Evolutionary conservation across 2,797 vertebrate species (phyloP).

Genomic region (Gadopsis marmoratus): DNA sequence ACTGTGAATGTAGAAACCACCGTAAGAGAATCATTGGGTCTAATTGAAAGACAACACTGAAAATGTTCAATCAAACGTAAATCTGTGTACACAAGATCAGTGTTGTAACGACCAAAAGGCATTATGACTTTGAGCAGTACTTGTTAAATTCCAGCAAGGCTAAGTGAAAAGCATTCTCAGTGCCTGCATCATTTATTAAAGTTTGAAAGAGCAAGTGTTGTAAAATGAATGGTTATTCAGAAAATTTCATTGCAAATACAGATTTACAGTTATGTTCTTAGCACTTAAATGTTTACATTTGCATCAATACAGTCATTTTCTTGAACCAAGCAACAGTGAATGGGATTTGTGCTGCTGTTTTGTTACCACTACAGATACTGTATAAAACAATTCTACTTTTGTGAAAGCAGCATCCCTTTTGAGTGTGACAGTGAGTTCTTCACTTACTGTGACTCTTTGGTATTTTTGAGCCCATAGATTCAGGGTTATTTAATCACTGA

Average conservation of each 20-base stretch:
- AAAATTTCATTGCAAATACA: background rate
- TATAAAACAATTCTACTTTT: too few relatives aligned
- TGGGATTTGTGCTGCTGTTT: too few relatives aligned
- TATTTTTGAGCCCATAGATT: background rate
- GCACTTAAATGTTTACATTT: too few relatives aligned
- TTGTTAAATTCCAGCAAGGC: background rate
- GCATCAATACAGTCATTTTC: background rate
- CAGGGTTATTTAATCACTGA: background rate
- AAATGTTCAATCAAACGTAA: background rate
- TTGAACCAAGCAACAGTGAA: background rate
- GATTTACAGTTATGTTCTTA: background rate
- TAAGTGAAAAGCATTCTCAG: background rate
- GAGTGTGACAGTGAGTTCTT: too few relatives aligned
- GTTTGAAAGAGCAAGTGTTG: background rate
- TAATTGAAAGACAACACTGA: background rate
- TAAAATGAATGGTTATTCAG: background rate
- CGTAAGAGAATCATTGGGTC: too few relatives aligned
- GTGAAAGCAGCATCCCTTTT: too few relatives aligned
- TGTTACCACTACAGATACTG: too few relatives aligned
- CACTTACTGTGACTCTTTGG: background rate
- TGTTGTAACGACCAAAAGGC: background rate
- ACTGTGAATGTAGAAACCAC: background rate
- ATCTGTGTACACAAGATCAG: background rate
- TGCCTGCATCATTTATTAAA: background rate
- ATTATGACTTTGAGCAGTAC: background rate